Evolutionary conservation across 2,113 vertebrate species (phyloP).

Genomic region (Oreocharis arfaki): DNA sequence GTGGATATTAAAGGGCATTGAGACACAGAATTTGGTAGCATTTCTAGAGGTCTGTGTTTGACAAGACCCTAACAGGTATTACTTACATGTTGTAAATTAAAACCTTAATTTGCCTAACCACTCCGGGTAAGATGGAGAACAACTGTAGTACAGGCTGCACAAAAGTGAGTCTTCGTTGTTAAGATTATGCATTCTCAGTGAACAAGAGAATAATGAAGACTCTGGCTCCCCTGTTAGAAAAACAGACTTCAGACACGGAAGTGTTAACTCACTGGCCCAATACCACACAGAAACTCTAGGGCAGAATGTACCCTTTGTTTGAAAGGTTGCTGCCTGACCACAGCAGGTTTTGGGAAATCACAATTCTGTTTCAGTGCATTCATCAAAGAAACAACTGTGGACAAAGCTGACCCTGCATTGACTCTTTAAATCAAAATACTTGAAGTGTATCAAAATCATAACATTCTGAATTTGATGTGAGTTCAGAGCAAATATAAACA

Average conservation of each 20-base stretch:
- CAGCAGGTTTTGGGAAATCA: background rate
- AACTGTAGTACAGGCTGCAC: background rate
- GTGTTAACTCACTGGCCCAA: background rate
- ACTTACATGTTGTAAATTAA: background rate
- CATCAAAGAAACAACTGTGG: background rate
- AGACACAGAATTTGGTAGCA: background rate
- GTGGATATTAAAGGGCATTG: background rate
- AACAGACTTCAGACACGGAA: background rate
- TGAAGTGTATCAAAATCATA: background rate
- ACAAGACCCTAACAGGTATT: background rate
- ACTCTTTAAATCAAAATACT: background rate
- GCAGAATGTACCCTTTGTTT: background rate
- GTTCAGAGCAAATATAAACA: background rate
- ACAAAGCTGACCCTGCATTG: background rate
- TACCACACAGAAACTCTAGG: background rate
- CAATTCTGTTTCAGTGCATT: background rate
- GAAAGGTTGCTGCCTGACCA: background rate
- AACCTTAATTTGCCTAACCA: background rate
- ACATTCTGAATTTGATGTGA: background rate
- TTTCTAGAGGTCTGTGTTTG: background rate
- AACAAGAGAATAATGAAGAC: background rate
- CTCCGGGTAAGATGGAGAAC: background rate
- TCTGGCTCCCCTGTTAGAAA: background rate
- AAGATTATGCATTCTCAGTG: background rate
- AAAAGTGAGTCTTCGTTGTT: background rate